phyloP scores from a whole-genome alignment of 2,113 vertebrate species.

The Pao palembangensis region DNA sequence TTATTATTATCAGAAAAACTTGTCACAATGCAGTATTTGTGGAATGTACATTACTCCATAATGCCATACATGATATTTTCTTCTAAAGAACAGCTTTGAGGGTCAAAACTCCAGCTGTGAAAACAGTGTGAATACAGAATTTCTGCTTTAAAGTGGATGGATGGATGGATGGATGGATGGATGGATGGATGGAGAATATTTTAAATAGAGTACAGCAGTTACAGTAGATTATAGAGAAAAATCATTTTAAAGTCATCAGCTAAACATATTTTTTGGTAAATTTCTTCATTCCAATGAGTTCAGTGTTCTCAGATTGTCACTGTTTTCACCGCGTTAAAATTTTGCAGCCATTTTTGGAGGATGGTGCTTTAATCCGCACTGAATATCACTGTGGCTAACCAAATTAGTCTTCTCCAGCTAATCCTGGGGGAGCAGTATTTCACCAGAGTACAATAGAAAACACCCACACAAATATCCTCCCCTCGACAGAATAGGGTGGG shows the following conservation, averaged over 20 bases:
- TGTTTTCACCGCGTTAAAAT: constrained; percentile 12
- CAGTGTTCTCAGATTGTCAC: not conserved
- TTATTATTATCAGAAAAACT: no score
- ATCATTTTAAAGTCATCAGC: no score
- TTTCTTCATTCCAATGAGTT: constrained; percentile 3
- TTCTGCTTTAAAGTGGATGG: not conserved
- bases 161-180: no score
- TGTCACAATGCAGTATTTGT: no score
- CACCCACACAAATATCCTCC: constrained; percentile 57
- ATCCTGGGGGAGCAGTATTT: constrained; percentile 50
- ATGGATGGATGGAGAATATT: no score
- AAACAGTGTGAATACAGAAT: not conserved
- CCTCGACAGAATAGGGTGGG: constrained; percentile 51
- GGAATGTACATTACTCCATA: no score
- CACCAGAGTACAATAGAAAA: constrained; percentile 57
- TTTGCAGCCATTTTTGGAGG: constrained; percentile 2
- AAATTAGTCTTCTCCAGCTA: constrained; percentile 53
- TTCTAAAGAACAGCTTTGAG: no score
- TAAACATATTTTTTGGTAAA: not conserved
- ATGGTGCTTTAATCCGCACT: constrained; percentile 40
- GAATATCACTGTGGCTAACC: constrained; percentile 42
- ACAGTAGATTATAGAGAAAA: not conserved
- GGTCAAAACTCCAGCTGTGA: no score
- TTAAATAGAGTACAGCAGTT: not conserved
- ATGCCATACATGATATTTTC: no score